Evolutionary conservation across 2,888 invertebrate species (phyloP).

Genomic region (Xanthia togata): DNA sequence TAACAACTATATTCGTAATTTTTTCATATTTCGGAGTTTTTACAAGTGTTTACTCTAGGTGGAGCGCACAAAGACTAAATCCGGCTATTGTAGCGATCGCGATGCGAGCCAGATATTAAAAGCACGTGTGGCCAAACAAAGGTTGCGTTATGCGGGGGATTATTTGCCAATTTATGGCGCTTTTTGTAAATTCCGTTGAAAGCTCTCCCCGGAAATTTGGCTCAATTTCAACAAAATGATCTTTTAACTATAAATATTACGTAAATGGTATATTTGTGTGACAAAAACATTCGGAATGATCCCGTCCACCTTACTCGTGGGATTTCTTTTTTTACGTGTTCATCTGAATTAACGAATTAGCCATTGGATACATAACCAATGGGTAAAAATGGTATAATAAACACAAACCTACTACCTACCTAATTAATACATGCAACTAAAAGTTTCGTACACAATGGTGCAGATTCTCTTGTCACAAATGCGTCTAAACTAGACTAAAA

Average conservation of each 20-base stretch:
- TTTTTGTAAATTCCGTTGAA: slow-evolving; percentile 90
- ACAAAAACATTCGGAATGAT: slow-evolving; percentile 78
- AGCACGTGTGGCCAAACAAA: slow-evolving; percentile 91
- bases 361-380: not conserved
- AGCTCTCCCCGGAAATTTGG: slow-evolving; percentile 89
- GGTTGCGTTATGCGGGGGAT: slow-evolving; percentile 91
- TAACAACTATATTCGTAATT: slow-evolving; percentile 75
- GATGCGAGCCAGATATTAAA: slow-evolving; percentile 85
- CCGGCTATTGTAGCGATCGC: slow-evolving; percentile 84
- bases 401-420: not conserved
- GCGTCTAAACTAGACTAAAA: too few species aligned
- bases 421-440: not conserved
- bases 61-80: slow-evolving; percentile 86
- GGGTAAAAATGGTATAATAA: not conserved
- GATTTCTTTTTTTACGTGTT: slow-evolving; percentile 66
- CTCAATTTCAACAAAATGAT: slow-evolving; percentile 90
- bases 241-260: slow-evolving; percentile 88
- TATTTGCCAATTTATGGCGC: slow-evolving; percentile 90
- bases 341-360: not conserved
- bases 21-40: slow-evolving; percentile 77
- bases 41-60: slow-evolving; percentile 87
- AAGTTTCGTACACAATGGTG: not conserved
- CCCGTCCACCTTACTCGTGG: slow-evolving; percentile 77
- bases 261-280: slow-evolving; percentile 78
- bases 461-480: too few species aligned